These are phyloP conservation scores for Cyanoramphus novaezelandiae DNA, from an alignment of 2,113 vertebrate species.

Conservation along the genomic window DNA sequence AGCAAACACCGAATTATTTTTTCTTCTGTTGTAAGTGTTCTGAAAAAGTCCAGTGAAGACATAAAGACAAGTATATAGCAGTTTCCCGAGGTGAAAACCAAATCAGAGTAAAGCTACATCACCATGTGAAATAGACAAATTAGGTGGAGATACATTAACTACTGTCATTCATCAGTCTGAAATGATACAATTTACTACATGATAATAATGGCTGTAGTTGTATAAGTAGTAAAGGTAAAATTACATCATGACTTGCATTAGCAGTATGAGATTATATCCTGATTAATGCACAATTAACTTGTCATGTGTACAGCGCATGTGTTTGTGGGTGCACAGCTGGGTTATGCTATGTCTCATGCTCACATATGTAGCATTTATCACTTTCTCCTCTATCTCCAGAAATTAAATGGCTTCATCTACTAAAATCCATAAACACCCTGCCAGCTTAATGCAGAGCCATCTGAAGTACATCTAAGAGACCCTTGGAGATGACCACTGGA, in stretches of 20 bases:
- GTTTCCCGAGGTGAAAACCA: background rate
- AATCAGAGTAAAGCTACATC: background rate
- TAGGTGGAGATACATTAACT: constrained; percentile 23
- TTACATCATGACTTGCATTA: constrained; percentile 65
- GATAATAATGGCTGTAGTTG: constrained; percentile 30
- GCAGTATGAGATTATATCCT: constrained; percentile 59
- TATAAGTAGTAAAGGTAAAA: constrained; percentile 60
- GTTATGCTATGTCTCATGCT: background rate
- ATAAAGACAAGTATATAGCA: background rate
- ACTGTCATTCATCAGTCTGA: constrained; percentile 42
- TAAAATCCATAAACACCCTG: background rate
- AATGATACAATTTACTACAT: constrained; percentile 54
- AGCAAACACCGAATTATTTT: background rate
- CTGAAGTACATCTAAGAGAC: background rate
- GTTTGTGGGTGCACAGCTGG: constrained; percentile 55
- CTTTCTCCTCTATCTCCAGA: background rate
- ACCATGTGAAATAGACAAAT: constrained; percentile 28
- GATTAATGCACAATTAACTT: constrained; percentile 71
- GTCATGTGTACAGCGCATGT: constrained; percentile 20
- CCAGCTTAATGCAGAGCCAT: background rate
- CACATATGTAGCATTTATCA: constrained; percentile 33
- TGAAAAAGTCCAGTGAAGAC: background rate
- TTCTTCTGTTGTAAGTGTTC: background rate
- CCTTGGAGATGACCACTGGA: background rate
- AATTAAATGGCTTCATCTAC: background rate